A percentile compares a stretch with the other conserved stretches of the same genome.
Conservation (phyloP, 2,113 vertebrate genomes). For the Picathartes gymnocephalus region DNA sequence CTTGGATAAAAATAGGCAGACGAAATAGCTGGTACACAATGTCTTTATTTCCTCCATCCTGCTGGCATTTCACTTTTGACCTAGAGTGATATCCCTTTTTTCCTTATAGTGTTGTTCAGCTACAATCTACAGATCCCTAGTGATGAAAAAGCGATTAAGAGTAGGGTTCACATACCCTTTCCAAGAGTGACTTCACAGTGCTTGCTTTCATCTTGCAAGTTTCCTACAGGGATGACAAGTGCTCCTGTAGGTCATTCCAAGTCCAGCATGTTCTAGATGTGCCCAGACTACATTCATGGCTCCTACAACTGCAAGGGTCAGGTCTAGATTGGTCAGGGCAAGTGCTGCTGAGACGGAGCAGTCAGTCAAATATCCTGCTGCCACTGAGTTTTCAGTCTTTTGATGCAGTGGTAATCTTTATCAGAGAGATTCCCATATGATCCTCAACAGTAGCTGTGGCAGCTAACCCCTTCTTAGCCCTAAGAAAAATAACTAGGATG, state of each 20-base stretch:
- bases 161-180: not conserved
- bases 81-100: not conserved
- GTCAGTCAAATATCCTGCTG: not conserved
- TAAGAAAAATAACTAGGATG: not conserved
- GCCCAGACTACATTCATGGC: fast-evolving
- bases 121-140: not conserved
- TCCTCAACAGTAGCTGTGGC: not conserved
- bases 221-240: not conserved
- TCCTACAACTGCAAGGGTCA: not conserved
- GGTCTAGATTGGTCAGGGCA: not conserved
- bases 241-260: not conserved
- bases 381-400: not conserved
- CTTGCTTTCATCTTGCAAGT: not conserved
- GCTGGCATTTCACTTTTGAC: not conserved
- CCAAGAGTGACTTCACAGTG: not conserved
- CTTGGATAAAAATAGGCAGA: not conserved
- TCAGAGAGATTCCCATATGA: not conserved
- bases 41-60: not conserved
- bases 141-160: not conserved
- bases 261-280: not conserved
- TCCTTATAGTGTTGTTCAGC: not conserved
- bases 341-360: not conserved
- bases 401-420: not conserved
- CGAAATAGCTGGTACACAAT: not conserved
- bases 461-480: not conserved